Evolutionary conservation across 1,140 invertebrate genomes (phyloP).

Genomic region (Drosophila malerkotliana): DNA sequence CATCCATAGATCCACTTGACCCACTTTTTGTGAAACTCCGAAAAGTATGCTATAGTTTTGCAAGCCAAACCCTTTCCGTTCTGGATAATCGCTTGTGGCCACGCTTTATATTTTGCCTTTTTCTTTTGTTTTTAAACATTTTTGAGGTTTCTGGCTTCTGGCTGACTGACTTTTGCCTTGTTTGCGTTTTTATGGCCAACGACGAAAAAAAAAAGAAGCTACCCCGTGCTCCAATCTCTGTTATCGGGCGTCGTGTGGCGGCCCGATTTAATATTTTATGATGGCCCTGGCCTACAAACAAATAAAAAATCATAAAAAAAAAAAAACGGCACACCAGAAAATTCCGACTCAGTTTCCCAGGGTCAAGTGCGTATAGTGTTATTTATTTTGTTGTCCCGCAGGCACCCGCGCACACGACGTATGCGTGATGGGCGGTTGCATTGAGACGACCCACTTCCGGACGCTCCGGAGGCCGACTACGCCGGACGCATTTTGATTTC

Average conservation of each 20-base stretch:
- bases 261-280: slow-evolving; percentile 1
- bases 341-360: slow-evolving; percentile 19
- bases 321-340: slow-evolving; percentile 24
- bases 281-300: slow-evolving; percentile 10
- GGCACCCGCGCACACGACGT: slow-evolving; percentile 47
- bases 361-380: slow-evolving; percentile 38
- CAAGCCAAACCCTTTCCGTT: background rate
- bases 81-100: background rate
- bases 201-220: slow-evolving; percentile 8
- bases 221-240: slow-evolving; percentile 6
- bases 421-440: slow-evolving; percentile 52
- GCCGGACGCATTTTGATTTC: slow-evolving; percentile 36
- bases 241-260: slow-evolving; percentile 41
- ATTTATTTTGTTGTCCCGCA: slow-evolving; percentile 49
- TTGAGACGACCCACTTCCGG: slow-evolving; percentile 45
- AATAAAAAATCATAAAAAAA: slow-evolving; percentile 19
- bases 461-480: slow-evolving; percentile 30
- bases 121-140: background rate
- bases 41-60: slow-evolving; percentile 17
- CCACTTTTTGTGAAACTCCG: background rate
- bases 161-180: slow-evolving; percentile 16
- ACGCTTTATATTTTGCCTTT: slow-evolving; percentile 8
- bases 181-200: slow-evolving; percentile 22
- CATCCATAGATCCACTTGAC: background rate
- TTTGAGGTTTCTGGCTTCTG: slow-evolving; percentile 2